Evolutionary conservation across 2,113 vertebrate genomes (phyloP).

Genomic region (Leptocoma aspasia): DNA sequence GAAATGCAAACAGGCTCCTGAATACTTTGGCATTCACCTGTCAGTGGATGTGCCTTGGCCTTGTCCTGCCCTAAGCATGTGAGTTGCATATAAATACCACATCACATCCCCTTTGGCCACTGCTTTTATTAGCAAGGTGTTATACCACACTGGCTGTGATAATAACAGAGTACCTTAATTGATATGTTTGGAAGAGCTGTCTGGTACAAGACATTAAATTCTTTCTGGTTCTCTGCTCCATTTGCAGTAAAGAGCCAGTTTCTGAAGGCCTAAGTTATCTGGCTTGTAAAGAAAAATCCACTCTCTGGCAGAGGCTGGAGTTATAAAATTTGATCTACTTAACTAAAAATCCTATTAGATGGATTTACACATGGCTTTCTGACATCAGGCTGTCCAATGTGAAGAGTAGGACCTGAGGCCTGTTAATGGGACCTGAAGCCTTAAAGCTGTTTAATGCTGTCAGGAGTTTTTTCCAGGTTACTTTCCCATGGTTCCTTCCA

Average conservation of each 20-base stretch:
- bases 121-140: neutral
- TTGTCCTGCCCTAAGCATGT: neutral
- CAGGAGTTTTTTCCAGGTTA: neutral
- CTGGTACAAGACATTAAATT: neutral
- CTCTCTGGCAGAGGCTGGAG: neutral
- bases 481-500: neutral
- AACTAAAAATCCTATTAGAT: conserved; percentile 58
- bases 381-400: neutral
- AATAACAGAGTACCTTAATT: neutral
- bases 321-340: conserved; percentile 54
- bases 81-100: neutral
- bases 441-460: neutral
- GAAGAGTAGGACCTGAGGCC: neutral
- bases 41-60: neutral
- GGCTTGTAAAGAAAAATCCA: conserved; percentile 14
- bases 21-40: neutral
- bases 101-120: neutral
- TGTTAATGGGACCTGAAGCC: conserved; percentile 10
- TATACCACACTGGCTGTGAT: neutral
- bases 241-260: neutral
- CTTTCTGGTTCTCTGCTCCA: neutral
- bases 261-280: conserved; percentile 17
- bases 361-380: conserved; percentile 22
- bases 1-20: neutral
- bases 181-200: neutral